phyloP scores from a whole-genome alignment of 2,888 invertebrate genomes.

The Parelbella ahira region DNA sequence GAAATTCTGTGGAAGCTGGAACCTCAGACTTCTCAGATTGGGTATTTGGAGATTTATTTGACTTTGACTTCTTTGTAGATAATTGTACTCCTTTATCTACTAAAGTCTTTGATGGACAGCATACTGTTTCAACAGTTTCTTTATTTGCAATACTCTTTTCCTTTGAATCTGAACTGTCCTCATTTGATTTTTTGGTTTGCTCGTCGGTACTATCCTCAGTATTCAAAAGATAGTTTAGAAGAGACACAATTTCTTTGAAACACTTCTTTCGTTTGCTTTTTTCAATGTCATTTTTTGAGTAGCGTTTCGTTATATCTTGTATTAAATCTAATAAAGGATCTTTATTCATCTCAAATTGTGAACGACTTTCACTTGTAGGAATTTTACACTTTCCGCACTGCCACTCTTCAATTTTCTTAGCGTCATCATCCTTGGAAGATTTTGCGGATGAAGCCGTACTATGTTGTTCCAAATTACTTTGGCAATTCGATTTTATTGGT shows the following conservation, averaged over 20 bases:
- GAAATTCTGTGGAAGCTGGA: conserved; percentile 56
- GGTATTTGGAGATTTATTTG: conserved; percentile 31
- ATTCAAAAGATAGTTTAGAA: conserved; percentile 64
- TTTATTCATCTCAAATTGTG: conserved; percentile 26
- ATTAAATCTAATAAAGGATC: conserved; percentile 61
- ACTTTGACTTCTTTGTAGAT: conserved; percentile 40
- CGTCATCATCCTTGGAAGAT: conserved; percentile 2
- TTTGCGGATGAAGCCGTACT: conserved; percentile 2
- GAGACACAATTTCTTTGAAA: conserved; percentile 62
- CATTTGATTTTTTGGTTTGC: conserved; percentile 27
- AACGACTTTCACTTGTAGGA: conserved; percentile 33
- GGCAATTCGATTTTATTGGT: conserved; percentile 2
- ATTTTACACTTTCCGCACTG: conserved; percentile 23
- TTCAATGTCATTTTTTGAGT: conserved; percentile 56
- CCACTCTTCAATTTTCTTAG: conserved; percentile 4
- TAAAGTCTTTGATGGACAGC: conserved; percentile 29
- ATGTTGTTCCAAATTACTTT: neutral
- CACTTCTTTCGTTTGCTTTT: conserved; percentile 62
- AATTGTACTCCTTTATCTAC: conserved; percentile 52
- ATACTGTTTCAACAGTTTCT: conserved; percentile 13
- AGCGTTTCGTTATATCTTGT: conserved; percentile 65
- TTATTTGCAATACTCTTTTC: too few relatives aligned
- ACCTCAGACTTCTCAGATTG: too few relatives aligned
- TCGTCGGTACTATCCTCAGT: conserved; percentile 57
- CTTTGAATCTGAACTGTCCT: too few relatives aligned